Base-by-base conservation (phyloP, 2,888 invertebrate species). In the Drosophila birchii region DNA sequence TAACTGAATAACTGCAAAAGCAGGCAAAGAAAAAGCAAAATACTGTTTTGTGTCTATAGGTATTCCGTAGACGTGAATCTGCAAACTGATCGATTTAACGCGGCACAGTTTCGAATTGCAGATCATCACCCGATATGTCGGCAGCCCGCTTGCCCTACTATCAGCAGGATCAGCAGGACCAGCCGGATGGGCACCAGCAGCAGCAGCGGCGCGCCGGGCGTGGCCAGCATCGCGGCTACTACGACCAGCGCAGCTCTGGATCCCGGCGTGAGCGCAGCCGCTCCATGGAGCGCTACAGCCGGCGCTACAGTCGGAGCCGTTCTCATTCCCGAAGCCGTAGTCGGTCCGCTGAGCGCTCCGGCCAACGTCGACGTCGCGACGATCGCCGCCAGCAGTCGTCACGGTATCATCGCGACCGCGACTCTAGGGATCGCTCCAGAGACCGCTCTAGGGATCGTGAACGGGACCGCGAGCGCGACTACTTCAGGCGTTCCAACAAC, bases 21-120 rank as follows among this genome's bases (percentile, higher is more conserved):
- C 56, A 71, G 41, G 56, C 49, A 64, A 63, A 71, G 38, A 76
- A 59, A 59, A 51, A 39, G 32, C 54, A 62, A 57, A 54, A 69
- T 62, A 76, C 39, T 41, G 73, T 75, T 72, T 78, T 80, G 79
- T 86, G 79, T 86, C 69, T 69, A 78, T 88, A 85, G 80, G 88
- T 89, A 85, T 88, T 78, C 78, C 82, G 86, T 67, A 83, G 69
- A 75, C 64, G 78, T 41, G 76, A 16, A 39, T 75, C 72, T 76
- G 74, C 66, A 77, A 73, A 88, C 78, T 79, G 90, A 78, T 89
- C 88, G 89, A 91, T 89, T 89, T 91, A 91, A 90, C 87, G 88
- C 83, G 87, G 91, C 86, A 90, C 87, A 91, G 91, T 91, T 91
- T 91, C 84, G 86, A 89, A 85, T 91, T 91, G 80, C 91, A 91